Evolutionary conservation across 2,113 vertebrate species (phyloP).

Genomic region (Deroptyus accipitrinus): DNA sequence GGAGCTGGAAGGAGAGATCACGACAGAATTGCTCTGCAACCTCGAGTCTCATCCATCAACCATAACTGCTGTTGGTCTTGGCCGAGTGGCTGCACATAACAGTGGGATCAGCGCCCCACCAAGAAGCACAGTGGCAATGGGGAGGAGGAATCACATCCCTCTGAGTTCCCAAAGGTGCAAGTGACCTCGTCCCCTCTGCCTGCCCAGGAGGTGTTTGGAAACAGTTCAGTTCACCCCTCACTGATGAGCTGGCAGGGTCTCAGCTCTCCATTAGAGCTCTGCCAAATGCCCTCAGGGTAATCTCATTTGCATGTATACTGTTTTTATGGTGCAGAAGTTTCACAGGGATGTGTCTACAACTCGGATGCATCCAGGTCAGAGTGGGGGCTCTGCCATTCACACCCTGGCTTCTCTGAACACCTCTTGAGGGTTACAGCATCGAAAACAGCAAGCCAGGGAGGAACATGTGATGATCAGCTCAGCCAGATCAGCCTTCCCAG

Average conservation of each 20-base stretch:
- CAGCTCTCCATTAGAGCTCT: not conserved
- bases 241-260: not conserved
- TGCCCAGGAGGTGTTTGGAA: not conserved
- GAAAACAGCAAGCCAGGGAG: not conserved
- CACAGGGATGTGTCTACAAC: not conserved
- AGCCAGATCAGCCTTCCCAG: not conserved
- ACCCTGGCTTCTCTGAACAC: not conserved
- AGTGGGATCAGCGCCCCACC: not conserved
- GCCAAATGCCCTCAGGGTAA: not conserved
- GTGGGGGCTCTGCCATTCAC: not conserved
- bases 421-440: not conserved
- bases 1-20: not conserved
- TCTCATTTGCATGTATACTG: not conserved
- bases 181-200: not conserved
- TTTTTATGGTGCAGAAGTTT: not conserved
- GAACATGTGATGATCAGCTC: not conserved
- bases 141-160: not conserved
- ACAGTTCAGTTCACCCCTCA: not conserved
- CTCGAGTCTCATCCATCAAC: fast-evolving
- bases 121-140: fast-evolving
- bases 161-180: not conserved
- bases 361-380: not conserved
- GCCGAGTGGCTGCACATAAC: fast-evolving
- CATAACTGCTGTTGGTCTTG: fast-evolving
- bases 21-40: not conserved